phyloP scores from a whole-genome alignment of 2,888 invertebrate species.

The Phengaris alcon region DNA sequence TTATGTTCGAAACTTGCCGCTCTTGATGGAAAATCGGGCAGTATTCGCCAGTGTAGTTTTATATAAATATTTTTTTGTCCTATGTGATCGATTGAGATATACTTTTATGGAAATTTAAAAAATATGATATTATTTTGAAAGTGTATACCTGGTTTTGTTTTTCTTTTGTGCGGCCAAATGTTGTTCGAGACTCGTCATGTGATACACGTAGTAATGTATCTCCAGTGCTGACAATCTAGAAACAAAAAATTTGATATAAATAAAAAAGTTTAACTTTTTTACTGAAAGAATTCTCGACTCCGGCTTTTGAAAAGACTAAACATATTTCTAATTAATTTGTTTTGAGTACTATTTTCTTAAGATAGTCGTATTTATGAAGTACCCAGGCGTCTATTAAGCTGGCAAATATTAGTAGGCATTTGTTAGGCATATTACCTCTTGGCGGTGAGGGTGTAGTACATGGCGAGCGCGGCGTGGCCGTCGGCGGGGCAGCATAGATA shows the following conservation, averaged over 20 bases:
- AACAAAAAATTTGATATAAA: conserved; percentile 34
- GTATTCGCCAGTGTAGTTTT: no score
- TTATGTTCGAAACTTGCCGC: no score
- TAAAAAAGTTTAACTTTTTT: neutral
- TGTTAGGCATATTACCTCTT: conserved; percentile 63
- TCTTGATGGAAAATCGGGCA: no score
- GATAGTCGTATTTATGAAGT: no score
- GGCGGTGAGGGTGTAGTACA: conserved; percentile 88
- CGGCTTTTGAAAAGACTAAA: neutral
- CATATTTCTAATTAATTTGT: no score
- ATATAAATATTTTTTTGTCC: no score
- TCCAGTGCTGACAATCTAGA: conserved; percentile 83
- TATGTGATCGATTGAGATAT: no score
- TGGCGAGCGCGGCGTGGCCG: conserved; percentile 92
- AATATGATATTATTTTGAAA: no score
- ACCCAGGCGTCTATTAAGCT: no score
- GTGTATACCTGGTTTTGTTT: conserved; percentile 52
- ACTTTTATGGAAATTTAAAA: neutral
- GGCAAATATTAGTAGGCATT: no score
- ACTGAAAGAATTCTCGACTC: neutral
- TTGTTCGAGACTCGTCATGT: conserved; percentile 83
- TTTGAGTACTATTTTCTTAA: no score
- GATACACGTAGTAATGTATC: conserved; percentile 86
- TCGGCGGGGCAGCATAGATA: conserved; percentile 92
- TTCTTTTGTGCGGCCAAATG: conserved; percentile 77